phyloP scores from a whole-genome alignment of 2,888 invertebrate species.

The Tolmerus cingulatus region DNA sequence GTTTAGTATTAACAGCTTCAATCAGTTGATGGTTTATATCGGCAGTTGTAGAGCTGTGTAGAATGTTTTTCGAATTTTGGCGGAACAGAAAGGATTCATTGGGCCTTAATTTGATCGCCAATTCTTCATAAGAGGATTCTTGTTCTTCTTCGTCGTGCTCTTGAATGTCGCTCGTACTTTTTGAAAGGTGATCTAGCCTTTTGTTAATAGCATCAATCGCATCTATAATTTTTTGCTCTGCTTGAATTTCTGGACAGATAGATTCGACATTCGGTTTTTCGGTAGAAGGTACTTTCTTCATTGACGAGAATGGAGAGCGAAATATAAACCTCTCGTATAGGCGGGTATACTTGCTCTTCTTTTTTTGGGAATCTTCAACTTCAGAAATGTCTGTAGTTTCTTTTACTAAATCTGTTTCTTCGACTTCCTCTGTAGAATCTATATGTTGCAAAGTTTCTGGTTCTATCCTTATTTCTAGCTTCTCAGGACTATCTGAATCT shows the following conservation, averaged over 20 bases:
- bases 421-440: background rate
- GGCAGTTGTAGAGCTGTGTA: background rate
- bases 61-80: conserved; percentile 59
- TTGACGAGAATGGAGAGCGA: conserved; percentile 52
- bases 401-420: background rate
- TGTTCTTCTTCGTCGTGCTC: conserved; percentile 45
- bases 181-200: conserved; percentile 55
- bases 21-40: conserved; percentile 52
- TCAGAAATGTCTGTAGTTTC: conserved; percentile 19
- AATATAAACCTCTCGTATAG: conserved; percentile 61
- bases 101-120: conserved; percentile 65
- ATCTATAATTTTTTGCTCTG: conserved; percentile 56
- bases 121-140: conserved; percentile 58
- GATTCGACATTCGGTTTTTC: conserved; percentile 44
- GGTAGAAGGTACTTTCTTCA: conserved; percentile 46
- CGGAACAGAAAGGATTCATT: conserved; percentile 75
- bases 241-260: conserved; percentile 5
- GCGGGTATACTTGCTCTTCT: conserved; percentile 54
- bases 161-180: conserved; percentile 46
- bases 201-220: conserved; percentile 59
- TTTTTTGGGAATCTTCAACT: conserved; percentile 46
- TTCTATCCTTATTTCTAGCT: background rate
- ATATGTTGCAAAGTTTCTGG: background rate
- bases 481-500: background rate
- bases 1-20: conserved; percentile 59